phyloP scores from a whole-genome alignment of 2,888 invertebrate genomes.

The Asteroscopus sphinx region DNA sequence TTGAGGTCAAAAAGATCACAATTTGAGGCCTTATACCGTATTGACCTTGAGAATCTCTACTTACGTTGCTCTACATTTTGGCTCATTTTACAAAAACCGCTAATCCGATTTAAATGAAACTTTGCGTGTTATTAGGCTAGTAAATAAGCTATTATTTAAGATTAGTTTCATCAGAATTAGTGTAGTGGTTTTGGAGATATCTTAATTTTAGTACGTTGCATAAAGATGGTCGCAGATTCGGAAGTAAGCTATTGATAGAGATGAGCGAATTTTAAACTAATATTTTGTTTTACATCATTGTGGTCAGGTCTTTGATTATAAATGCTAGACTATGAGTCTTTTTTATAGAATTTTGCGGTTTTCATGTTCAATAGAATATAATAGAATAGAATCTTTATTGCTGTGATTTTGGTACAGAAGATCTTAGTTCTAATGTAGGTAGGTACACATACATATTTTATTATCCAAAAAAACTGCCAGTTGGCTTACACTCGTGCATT shows the following conservation, averaged over 20 bases:
- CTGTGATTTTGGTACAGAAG: too few relatives aligned
- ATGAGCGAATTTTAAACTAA: constrained; percentile 2
- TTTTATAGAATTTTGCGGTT: constrained; percentile 13
- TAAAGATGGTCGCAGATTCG: neutral
- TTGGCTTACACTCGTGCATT: too few relatives aligned
- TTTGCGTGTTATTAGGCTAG: neutral
- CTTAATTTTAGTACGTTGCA: neutral
- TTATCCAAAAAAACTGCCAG: too few relatives aligned
- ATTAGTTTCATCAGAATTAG: constrained; percentile 1
- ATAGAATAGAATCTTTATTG: too few relatives aligned
- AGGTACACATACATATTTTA: too few relatives aligned
- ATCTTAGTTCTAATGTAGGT: too few relatives aligned
- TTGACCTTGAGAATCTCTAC: neutral
- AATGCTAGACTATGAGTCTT: neutral
- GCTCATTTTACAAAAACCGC: neutral
- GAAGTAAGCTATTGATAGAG: neutral
- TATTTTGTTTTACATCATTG: constrained; percentile 10
- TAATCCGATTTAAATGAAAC: neutral
- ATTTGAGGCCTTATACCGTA: neutral
- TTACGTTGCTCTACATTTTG: neutral
- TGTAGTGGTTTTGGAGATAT: neutral
- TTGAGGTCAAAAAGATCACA: constrained; percentile 16
- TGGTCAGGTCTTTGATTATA: constrained; percentile 9
- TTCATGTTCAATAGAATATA: neutral
- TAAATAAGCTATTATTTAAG: neutral